Evolutionary conservation across 2,888 invertebrate species (phyloP), one percentile per base, ranked within the genome.

Genomic region (Augiades crinisus): DNA sequence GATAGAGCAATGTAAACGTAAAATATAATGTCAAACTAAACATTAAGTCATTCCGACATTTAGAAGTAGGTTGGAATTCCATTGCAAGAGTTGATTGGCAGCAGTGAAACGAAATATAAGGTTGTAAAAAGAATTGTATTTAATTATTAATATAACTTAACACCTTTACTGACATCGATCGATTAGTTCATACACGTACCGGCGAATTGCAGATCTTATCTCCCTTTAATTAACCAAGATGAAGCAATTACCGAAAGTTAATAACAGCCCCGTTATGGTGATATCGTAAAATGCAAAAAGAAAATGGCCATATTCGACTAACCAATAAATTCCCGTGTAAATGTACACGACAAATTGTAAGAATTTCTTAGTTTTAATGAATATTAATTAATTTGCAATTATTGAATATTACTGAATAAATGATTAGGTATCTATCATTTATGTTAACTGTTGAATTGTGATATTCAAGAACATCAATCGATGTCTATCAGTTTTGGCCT

Each of bases 271-370:
- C 34, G 14, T 16, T 31, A 44, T 30, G 44, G 50, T 14, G 27
- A 36, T 50, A 43, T 36, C 43, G 44, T 50, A 50, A 44, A 50
- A 50, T 43, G 50, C 34, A 50, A 50, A 50, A n/a, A 50, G 16
- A 43, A 50, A 36, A 44, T 50, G 6, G 14, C 43, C 44, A n/a
- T 51, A 44, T 51, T 5, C 8, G 44, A 19, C 37, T 27, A 54
- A 47, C 50, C 53, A 60, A 78, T 81, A 80, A 79, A 80, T 79
- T 65, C 58, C 50, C 67, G 61, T 65, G 67, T 69, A 68, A 73
- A 64, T 68, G 68, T 47, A 59, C 58, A 55, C 57, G 79, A 81
- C 80, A 81, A 81, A 81, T 82, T 75, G 78, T 69, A 61, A 56
- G 73, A 73, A 77, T 78, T 70, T 58, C 62, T 67, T 45, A 63